Conservation (phyloP, 1,140 invertebrate genomes). For the Doryteuthis pealeii region DNA sequence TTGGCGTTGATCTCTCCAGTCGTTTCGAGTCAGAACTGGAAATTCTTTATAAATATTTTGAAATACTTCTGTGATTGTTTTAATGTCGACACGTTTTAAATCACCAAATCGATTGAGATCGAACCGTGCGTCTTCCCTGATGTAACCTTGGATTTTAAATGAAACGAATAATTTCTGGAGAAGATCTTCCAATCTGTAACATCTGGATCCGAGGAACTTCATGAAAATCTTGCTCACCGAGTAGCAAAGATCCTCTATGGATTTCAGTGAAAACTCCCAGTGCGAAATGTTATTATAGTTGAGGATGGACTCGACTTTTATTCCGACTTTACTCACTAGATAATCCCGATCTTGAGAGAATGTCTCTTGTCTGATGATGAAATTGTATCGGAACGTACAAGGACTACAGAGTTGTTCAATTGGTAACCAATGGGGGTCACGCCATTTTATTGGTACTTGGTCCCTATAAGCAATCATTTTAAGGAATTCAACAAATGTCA, state of each 20-base stretch:
- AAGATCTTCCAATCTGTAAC: slow-evolving; percentile 6
- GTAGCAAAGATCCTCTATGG: neutral
- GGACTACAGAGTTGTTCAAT: slow-evolving; percentile 18
- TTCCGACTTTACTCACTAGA: neutral
- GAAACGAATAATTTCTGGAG: slow-evolving; percentile 14
- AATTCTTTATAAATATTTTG: neutral
- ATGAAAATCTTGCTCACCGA: neutral
- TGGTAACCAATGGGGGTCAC: slow-evolving; percentile 18
- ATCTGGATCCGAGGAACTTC: neutral
- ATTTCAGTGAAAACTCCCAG: neutral
- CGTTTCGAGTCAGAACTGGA: neutral
- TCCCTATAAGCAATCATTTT: neutral
- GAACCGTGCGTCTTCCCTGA: slow-evolving; percentile 13
- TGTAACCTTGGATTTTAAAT: slow-evolving; percentile 27
- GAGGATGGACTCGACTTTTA: neutral
- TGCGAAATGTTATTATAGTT: neutral
- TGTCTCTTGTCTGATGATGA: slow-evolving; percentile 23
- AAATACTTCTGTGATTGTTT: neutral
- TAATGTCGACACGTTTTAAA: neutral
- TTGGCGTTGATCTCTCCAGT: neutral
- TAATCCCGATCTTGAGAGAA: slow-evolving; percentile 19
- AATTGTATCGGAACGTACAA: slow-evolving; percentile 13
- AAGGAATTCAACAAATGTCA: slow-evolving; percentile 8
- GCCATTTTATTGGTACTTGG: neutral
- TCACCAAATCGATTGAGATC: neutral